Percentiles rank a stretch among this genome's conserved stretches.
Conservation (phyloP, 1,140 invertebrate genomes). For the Drosophila asahinai region DNA sequence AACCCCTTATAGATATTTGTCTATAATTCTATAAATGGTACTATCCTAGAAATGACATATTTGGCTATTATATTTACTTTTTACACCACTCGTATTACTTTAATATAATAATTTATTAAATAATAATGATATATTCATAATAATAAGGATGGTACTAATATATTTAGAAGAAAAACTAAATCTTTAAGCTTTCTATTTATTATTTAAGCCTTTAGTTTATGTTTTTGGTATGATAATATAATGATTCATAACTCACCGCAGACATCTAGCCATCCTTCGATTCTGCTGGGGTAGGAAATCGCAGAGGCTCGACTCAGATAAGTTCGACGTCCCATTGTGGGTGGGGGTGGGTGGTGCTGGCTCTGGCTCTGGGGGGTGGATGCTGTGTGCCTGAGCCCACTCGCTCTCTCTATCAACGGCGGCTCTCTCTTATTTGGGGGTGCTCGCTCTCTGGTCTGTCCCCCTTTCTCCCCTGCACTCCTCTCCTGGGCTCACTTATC, state of each 20-base stretch:
- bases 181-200: background rate
- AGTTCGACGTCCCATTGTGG: conserved; percentile 79
- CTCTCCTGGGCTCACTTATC: conserved; percentile 47
- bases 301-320: conserved; percentile 77
- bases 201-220: too few species aligned
- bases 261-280: conserved; percentile 90
- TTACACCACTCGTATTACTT: too few species aligned
- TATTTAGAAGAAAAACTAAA: background rate
- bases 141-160: too few species aligned
- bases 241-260: conserved; percentile 87
- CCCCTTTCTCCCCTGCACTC: background rate
- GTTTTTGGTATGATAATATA: background rate
- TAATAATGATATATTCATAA: too few species aligned
- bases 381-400: conserved; percentile 36
- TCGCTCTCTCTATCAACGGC: conserved; percentile 11
- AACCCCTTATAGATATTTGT: background rate
- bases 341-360: conserved; percentile 5
- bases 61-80: too few species aligned
- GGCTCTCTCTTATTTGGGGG: background rate
- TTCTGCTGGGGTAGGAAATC: conserved; percentile 88
- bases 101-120: too few species aligned
- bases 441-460: conserved; percentile 7
- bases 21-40: background rate
- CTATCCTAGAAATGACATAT: too few species aligned
- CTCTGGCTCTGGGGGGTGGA: conserved; percentile 26